Evolutionary conservation across 2,888 invertebrate species (phyloP), one percentile per base, ranked within the genome.

Genomic region (Athrips mouffetella): DNA sequence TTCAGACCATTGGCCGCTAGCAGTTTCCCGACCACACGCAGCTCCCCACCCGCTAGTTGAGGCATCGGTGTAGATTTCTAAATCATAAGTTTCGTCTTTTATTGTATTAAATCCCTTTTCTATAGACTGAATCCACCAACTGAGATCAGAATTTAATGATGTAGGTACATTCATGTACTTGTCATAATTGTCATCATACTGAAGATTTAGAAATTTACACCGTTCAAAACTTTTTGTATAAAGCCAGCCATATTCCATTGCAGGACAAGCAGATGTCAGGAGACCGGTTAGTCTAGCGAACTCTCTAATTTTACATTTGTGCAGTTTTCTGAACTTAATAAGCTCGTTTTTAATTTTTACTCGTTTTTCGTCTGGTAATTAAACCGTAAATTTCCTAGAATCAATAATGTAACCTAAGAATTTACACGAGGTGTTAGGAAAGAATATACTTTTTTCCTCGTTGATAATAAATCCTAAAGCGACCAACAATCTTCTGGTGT

Each of bases 401-500:
- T 47, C 27, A 27, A 41, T 5, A 15, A 41, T 33, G 10, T 31
- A 41, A 2, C 41, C 40, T 31, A 47, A 13, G 39, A 23, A 47
- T 6, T 6, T 40, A 16, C n/a, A 8, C 6, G 30, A 40, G 5
- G 8, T 13, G 23, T 16, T n/a, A 10, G 30, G 23, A 15, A 3
- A 33, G 10, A 11, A 15, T 7, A n/a, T 8, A 23, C 30, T n/a
- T 16, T 45, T 45, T 21, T 45, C 23, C 13, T 33, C n/a, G 27
- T 45, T 45, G 20, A 45, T 35, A 3, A 16, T 18, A 35, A 45
- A 45, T 23, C 45, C 45, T 21, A 45, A 13, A 11, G 23, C 33
- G 8, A 20, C n/a, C 10, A 45, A 15, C 10, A 33, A 25, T 7
- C 2, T n/a, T 35, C 13, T 21, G n/a, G 45, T 45, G 1, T 10